Evolutionary conservation across 2,113 vertebrate genomes (phyloP).

Genomic region (Lepisosteus oculatus): DNA sequence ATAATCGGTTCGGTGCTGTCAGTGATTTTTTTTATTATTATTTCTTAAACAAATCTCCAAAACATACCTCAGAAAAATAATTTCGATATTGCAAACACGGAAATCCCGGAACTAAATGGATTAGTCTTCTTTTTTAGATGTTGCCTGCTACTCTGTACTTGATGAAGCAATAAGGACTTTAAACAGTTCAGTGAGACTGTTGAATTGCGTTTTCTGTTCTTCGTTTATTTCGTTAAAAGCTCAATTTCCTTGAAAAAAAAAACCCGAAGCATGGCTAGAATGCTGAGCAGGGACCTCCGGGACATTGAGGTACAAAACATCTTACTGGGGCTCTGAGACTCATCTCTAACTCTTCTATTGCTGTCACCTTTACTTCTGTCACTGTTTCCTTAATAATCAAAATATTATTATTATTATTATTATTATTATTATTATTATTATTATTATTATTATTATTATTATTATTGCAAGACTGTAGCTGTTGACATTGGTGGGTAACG

Average conservation of each 20-base stretch:
- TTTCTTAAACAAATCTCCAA: too few relatives aligned
- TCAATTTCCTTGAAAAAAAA: conserved; percentile 11
- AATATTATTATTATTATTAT: too few relatives aligned
- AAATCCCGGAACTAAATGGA: conserved; percentile 5
- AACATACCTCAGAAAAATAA: neutral
- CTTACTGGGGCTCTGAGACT: neutral
- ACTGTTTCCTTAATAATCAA: too few relatives aligned
- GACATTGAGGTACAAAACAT: conserved; percentile 75
- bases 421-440: too few relatives aligned
- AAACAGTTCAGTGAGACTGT: conserved; percentile 18
- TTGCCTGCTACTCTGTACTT: neutral
- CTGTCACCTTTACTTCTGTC: neutral
- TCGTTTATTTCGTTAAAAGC: conserved; percentile 12
- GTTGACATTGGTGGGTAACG: too few relatives aligned
- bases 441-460: too few relatives aligned
- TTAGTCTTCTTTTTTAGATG: conserved; percentile 15
- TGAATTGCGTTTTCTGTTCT: conserved; percentile 9
- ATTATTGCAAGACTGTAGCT: too few relatives aligned
- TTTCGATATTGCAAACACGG: neutral
- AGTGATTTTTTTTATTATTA: neutral
- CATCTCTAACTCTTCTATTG: neutral
- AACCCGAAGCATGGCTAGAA: conserved; percentile 57
- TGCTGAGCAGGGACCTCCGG: conserved; percentile 72
- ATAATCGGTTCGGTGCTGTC: neutral
- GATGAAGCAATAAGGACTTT: conserved; percentile 14